These are phyloP conservation scores for Agrypnus murinus DNA, from an alignment of 2,888 invertebrate species.

Conservation along the genomic window DNA sequence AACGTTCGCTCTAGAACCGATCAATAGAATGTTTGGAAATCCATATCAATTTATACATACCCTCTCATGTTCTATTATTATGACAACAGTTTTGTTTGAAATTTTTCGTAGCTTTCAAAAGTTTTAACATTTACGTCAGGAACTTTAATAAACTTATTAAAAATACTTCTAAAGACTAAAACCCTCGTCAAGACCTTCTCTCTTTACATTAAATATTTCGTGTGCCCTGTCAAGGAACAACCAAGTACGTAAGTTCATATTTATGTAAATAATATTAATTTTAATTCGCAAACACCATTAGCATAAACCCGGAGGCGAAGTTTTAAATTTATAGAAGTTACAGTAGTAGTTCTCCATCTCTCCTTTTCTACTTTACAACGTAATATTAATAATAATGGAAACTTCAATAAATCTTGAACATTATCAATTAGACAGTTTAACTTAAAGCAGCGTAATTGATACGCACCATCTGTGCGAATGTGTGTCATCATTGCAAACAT, in stretches of 20 bases:
- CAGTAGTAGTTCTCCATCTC: background rate
- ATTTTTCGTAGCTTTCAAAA: too few relatives aligned
- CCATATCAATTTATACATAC: too few relatives aligned
- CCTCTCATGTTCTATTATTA: too few relatives aligned
- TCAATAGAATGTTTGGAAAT: too few relatives aligned
- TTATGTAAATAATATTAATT: slow-evolving; percentile 18
- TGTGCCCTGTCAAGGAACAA: background rate
- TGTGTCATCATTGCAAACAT: slow-evolving; percentile 19
- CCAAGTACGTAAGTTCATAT: slow-evolving; percentile 24
- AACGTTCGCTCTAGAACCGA: too few relatives aligned
- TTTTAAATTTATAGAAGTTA: slow-evolving; percentile 16
- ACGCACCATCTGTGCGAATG: slow-evolving; percentile 12
- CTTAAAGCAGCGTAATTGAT: slow-evolving; percentile 22
- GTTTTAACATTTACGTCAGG: too few relatives aligned
- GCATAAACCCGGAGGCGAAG: slow-evolving; percentile 10
- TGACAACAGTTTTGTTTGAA: too few relatives aligned
- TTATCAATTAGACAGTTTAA: slow-evolving; percentile 18
- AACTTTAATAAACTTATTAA: too few relatives aligned
- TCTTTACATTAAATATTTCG: too few relatives aligned
- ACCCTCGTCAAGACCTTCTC: too few relatives aligned
- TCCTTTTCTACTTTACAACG: too few relatives aligned
- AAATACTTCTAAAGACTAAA: too few relatives aligned
- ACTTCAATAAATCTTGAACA: slow-evolving; percentile 14
- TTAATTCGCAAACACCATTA: slow-evolving; percentile 12
- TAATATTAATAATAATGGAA: background rate